phyloP scores from a whole-genome alignment of 2,113 vertebrate species.

The Apistogramma diplotaenia region DNA sequence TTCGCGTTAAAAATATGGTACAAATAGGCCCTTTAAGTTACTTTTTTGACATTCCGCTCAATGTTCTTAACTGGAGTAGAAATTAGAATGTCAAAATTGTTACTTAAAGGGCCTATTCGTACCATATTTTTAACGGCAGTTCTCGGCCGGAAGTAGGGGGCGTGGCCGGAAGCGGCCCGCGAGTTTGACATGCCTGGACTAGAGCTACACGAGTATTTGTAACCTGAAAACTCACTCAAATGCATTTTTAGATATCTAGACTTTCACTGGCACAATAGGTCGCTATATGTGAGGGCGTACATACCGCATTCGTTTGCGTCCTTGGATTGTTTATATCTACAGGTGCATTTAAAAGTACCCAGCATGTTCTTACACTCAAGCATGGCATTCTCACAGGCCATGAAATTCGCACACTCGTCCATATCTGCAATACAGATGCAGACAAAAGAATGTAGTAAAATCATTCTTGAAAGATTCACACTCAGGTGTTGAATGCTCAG shows the following conservation, averaged over 20 bases:
- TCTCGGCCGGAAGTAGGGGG: too few species aligned
- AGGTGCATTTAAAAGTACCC: conserved; percentile 75
- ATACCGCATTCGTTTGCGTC: conserved; percentile 74
- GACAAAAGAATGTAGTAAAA: background rate
- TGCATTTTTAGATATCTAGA: background rate
- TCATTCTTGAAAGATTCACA: background rate
- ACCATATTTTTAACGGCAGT: too few species aligned
- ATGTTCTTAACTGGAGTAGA: too few species aligned
- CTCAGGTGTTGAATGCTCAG: background rate
- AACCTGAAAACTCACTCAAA: background rate
- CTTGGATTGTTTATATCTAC: conserved; percentile 69
- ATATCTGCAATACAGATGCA: conserved; percentile 65
- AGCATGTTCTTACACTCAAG: conserved; percentile 78
- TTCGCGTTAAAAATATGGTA: too few species aligned
- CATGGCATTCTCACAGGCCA: conserved; percentile 79
- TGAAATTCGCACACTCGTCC: conserved; percentile 74
- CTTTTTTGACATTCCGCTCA: too few species aligned
- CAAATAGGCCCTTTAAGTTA: too few species aligned
- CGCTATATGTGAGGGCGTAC: background rate
- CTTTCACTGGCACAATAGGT: background rate
- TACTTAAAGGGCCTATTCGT: too few species aligned
- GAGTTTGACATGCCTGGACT: too few species aligned
- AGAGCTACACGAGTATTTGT: background rate
- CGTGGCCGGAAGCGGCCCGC: too few species aligned
- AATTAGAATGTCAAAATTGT: too few species aligned